A percentile compares a stretch with the other conserved stretches of the same genome.
phyloP scores from a whole-genome alignment of 2,888 invertebrate genomes.

The Platypus cylindrus region DNA sequence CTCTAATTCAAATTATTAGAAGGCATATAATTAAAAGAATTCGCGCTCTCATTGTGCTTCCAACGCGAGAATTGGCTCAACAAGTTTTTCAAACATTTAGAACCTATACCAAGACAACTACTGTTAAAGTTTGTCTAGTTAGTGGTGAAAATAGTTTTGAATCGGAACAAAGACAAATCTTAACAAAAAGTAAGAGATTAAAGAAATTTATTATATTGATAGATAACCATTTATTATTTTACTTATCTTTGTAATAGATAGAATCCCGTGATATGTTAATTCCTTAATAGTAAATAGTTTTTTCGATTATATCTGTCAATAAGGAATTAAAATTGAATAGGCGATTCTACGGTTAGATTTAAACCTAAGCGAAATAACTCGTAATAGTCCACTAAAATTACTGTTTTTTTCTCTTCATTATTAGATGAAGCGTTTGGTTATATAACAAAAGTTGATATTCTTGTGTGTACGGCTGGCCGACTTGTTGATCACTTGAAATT shows the following conservation, averaged over 20 bases:
- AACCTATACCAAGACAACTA: slow-evolving; percentile 52
- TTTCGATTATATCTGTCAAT: no score
- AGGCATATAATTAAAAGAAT: slow-evolving; percentile 37
- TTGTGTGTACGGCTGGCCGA: slow-evolving; percentile 88
- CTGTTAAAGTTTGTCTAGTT: slow-evolving; percentile 56
- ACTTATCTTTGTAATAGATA: background rate
- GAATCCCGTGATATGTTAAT: background rate
- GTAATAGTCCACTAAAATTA: no score
- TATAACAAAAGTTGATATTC: slow-evolving; percentile 60
- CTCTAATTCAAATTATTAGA: slow-evolving; percentile 61
- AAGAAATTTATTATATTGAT: background rate
- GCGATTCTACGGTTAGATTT: no score
- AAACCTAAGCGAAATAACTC: no score
- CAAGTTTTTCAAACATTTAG: slow-evolving; percentile 80
- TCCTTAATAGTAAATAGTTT: no score
- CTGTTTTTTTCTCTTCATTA: slow-evolving; percentile 22
- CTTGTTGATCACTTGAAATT: slow-evolving; percentile 82
- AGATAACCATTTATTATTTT: no score
- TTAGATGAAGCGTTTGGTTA: slow-evolving; percentile 45
- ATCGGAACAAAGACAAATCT: slow-evolving; percentile 52
- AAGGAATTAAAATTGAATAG: slow-evolving; percentile 2
- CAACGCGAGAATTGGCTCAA: slow-evolving; percentile 80
- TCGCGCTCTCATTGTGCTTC: slow-evolving; percentile 80
- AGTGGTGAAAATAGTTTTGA: slow-evolving; percentile 55
- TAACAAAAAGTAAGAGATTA: slow-evolving; percentile 39